Conservation (phyloP, 2,113 vertebrate species). For the Leptocoma aspasia region DNA sequence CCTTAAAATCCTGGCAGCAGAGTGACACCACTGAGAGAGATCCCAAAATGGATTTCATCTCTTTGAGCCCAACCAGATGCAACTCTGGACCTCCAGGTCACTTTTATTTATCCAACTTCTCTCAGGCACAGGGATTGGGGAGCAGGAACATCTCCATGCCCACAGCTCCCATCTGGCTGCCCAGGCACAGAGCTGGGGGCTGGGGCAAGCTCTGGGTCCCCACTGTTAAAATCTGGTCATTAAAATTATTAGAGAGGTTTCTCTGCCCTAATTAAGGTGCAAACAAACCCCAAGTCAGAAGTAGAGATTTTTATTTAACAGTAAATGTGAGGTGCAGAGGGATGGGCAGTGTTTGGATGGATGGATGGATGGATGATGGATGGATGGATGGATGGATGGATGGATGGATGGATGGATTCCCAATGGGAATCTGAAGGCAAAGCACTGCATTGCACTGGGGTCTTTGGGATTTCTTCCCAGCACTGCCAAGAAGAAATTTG, state of each 20-base stretch:
- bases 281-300: rapidly evolving
- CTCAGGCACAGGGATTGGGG: background rate
- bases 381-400: background rate
- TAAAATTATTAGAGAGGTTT: background rate
- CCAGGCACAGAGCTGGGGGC: background rate
- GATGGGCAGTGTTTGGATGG: background rate
- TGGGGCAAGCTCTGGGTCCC: background rate
- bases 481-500: background rate
- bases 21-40: rapidly evolving
- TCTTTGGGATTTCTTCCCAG: background rate
- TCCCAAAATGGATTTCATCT: background rate
- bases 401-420: background rate
- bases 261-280: too few species aligned
- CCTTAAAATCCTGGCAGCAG: background rate
- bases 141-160: background rate
- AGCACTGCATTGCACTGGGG: background rate
- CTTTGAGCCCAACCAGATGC: background rate
- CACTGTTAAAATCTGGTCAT: too few species aligned
- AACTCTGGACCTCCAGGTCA: background rate
- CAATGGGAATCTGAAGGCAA: background rate
- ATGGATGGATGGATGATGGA: background rate
- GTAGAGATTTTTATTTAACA: background rate
- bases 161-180: background rate
- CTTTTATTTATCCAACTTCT: background rate
- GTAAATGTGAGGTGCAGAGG: background rate